Conservation (phyloP, 2,888 invertebrate genomes). For the Alitta virens region DNA sequence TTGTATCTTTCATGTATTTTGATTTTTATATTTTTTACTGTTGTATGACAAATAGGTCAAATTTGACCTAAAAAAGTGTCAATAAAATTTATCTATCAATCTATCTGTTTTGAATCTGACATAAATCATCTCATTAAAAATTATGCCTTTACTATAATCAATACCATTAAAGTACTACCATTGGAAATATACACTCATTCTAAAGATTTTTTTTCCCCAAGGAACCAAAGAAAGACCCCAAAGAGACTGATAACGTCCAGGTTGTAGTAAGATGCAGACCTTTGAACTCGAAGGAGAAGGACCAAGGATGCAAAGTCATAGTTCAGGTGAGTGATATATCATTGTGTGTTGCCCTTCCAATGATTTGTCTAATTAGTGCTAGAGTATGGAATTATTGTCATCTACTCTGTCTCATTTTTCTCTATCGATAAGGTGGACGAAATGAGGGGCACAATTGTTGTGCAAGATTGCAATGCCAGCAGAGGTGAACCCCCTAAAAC, state of each 20-base stretch:
- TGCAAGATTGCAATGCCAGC: slow-evolving; percentile 70
- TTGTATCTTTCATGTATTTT: too few relatives aligned
- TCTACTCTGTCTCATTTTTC: background rate
- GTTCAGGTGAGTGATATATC: slow-evolving; percentile 70
- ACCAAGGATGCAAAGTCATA: slow-evolving; percentile 70
- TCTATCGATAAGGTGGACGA: slow-evolving; percentile 50
- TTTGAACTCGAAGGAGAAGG: slow-evolving; percentile 79
- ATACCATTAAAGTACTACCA: too few relatives aligned
- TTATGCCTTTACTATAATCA: too few relatives aligned
- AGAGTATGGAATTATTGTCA: too few relatives aligned
- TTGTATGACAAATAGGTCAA: too few relatives aligned
- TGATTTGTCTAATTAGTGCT: too few relatives aligned
- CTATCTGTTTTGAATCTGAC: too few relatives aligned
- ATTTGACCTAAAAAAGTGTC: too few relatives aligned
- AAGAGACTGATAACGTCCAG: slow-evolving; percentile 78
- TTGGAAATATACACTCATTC: background rate
- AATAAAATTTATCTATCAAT: too few relatives aligned
- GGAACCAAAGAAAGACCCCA: slow-evolving; percentile 6
- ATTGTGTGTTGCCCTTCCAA: too few relatives aligned
- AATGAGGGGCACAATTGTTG: slow-evolving; percentile 74
- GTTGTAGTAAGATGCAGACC: slow-evolving; percentile 95
- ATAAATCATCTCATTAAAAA: too few relatives aligned
- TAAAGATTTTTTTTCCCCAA: background rate
- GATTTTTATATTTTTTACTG: too few relatives aligned
- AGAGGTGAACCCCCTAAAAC: slow-evolving; percentile 77